Conservation (phyloP, 2,888 invertebrate genomes). For the Conchocele bisecta region DNA sequence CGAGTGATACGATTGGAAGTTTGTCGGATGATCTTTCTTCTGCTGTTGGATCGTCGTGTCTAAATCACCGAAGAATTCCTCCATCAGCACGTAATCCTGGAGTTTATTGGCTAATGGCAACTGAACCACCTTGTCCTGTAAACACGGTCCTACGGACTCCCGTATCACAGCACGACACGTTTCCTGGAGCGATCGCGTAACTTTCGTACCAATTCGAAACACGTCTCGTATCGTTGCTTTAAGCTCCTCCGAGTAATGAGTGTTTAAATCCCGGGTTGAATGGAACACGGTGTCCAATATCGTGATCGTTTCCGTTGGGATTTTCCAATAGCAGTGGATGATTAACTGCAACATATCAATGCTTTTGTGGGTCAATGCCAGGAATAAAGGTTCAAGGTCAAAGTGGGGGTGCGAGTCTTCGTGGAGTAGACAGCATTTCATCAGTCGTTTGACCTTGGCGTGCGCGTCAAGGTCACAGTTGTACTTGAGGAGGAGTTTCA, state of each 20-base stretch:
- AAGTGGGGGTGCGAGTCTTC: slow-evolving; percentile 80
- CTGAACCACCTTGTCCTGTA: slow-evolving; percentile 63
- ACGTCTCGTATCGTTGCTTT: slow-evolving; percentile 68
- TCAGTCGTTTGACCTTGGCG: slow-evolving; percentile 62
- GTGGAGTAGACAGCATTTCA: slow-evolving; percentile 74
- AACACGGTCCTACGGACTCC: slow-evolving; percentile 64
- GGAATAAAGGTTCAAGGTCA: slow-evolving; percentile 79
- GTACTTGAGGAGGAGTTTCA: slow-evolving; percentile 72
- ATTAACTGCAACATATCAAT: slow-evolving; percentile 73
- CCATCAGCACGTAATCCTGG: slow-evolving; percentile 77
- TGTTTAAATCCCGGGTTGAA: slow-evolving; percentile 67
- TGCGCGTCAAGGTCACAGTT: slow-evolving; percentile 79
- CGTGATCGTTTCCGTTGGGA: slow-evolving; percentile 68
- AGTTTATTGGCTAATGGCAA: slow-evolving; percentile 74
- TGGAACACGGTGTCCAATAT: slow-evolving; percentile 72
- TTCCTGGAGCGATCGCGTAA: slow-evolving; percentile 73
- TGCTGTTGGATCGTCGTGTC: slow-evolving; percentile 26
- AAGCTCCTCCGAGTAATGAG: slow-evolving; percentile 63
- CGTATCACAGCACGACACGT: slow-evolving; percentile 73
- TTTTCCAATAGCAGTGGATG: slow-evolving; percentile 70
- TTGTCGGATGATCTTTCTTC: slow-evolving; percentile 35
- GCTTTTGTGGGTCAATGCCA: slow-evolving; percentile 78
- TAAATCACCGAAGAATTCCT: slow-evolving; percentile 64
- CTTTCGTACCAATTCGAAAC: slow-evolving; percentile 61
- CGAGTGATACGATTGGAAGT: slow-evolving; percentile 44